A percentile compares a stretch with the other conserved stretches of the same genome.
phyloP scores from a whole-genome alignment of 1,140 invertebrate species.

The Lanistes nyassanus region DNA sequence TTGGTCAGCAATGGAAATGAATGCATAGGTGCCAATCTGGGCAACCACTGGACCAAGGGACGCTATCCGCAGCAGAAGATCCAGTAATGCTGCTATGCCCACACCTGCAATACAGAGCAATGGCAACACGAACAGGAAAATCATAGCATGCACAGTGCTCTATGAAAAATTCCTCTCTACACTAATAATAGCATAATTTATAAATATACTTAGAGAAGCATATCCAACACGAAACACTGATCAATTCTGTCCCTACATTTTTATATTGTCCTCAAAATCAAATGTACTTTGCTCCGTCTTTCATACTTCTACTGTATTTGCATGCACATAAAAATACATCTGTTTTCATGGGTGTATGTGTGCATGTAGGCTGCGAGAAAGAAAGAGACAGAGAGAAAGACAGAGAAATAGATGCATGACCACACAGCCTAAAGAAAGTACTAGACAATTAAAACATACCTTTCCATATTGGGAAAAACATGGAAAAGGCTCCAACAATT shows the following conservation, averaged over 20 bases:
- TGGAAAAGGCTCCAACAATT: conserved; percentile 50
- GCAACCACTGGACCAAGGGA: conserved; percentile 53
- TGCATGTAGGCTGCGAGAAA: background rate
- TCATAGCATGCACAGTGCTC: too few relatives aligned
- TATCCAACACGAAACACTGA: too few relatives aligned
- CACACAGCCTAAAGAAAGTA: too few relatives aligned
- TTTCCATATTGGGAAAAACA: conserved; percentile 53
- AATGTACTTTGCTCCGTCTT: too few relatives aligned
- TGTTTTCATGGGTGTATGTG: conserved; percentile 4
- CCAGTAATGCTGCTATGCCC: conserved; percentile 54
- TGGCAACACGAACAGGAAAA: too few relatives aligned
- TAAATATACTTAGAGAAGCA: too few relatives aligned
- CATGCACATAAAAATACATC: background rate
- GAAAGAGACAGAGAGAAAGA: conserved; percentile 9
- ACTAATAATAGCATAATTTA: too few relatives aligned
- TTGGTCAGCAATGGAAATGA: conserved; percentile 51
- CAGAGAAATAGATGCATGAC: background rate
- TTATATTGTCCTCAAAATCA: too few relatives aligned
- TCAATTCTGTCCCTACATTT: too few relatives aligned
- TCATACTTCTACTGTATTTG: background rate
- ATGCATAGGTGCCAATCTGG: conserved; percentile 56
- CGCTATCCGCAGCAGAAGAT: conserved; percentile 51
- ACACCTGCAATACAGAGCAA: conserved; percentile 39
- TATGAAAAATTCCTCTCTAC: too few relatives aligned
- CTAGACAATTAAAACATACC: conserved; percentile 38